Percentiles rank a stretch among this genome's conserved stretches.
Evolutionary conservation across 2,113 vertebrate genomes (phyloP).

Genomic region (Anguilla rostrata): DNA sequence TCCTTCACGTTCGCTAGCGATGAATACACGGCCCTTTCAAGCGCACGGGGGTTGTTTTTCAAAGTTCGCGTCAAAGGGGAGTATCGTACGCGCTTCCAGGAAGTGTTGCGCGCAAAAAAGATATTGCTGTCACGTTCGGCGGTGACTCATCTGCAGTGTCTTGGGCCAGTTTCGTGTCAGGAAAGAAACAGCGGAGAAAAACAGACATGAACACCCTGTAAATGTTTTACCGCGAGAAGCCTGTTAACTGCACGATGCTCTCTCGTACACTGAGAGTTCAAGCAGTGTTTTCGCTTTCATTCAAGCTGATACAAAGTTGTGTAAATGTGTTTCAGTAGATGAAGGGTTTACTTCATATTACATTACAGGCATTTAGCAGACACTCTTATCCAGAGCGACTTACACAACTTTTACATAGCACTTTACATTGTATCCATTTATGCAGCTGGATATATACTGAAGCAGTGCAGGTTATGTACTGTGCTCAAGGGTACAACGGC

Average conservation of each 20-base stretch:
- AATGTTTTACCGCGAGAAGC: background rate
- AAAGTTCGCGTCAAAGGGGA: background rate
- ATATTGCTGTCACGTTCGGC: background rate
- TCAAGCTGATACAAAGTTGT: no score
- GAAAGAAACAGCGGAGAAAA: background rate
- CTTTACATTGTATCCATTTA: no score
- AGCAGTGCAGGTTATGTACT: no score
- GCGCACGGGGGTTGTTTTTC: background rate
- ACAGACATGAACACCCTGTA: background rate
- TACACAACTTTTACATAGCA: no score
- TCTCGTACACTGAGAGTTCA: no score
- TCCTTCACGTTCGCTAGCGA: background rate
- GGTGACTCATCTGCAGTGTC: background rate
- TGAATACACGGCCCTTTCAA: background rate
- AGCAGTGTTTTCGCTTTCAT: no score
- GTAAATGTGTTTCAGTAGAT: no score
- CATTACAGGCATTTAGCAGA: no score
- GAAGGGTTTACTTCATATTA: no score
- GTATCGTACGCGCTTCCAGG: background rate
- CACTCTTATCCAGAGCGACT: no score
- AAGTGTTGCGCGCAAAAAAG: background rate
- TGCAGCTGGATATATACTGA: no score
- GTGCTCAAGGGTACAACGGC: no score
- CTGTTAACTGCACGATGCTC: background rate
- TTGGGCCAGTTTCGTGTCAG: background rate